Percentiles rank a stretch among this genome's conserved stretches.
These are phyloP conservation scores for Lomographa bimaculata DNA, from an alignment of 2,888 invertebrate species.

Conservation along the genomic window DNA sequence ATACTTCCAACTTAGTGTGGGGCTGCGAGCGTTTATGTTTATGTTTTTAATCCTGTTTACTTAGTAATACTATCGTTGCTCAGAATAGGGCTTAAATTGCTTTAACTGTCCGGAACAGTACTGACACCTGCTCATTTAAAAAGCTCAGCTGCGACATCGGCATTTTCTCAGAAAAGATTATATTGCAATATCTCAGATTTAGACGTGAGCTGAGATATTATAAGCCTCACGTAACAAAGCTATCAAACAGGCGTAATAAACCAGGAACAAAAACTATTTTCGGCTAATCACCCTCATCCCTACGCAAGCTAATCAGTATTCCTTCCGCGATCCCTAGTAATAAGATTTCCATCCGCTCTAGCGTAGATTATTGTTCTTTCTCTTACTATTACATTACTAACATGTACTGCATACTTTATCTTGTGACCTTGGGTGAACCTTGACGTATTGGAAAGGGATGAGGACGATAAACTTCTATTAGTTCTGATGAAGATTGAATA, in stretches of 20 bases:
- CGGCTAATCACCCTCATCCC: slow-evolving; percentile 12
- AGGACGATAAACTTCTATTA: slow-evolving; percentile 6
- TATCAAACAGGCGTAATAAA: slow-evolving; percentile 2
- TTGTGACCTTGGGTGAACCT: slow-evolving; percentile 9
- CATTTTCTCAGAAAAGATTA: too few relatives aligned
- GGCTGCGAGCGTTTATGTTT: too few relatives aligned
- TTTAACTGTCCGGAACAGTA: too few relatives aligned
- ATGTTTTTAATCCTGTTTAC: too few relatives aligned
- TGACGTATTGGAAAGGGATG: slow-evolving; percentile 10
- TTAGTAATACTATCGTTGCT: too few relatives aligned
- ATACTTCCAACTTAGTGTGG: too few relatives aligned
- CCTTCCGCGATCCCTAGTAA: slow-evolving; percentile 15
- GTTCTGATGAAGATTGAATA: slow-evolving; percentile 15
- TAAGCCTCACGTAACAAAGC: too few relatives aligned
- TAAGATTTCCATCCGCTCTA: slow-evolving; percentile 24
- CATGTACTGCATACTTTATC: slow-evolving; percentile 22
- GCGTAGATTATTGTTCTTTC: slow-evolving; percentile 23
- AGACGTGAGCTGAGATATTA: too few relatives aligned
- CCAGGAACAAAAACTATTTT: slow-evolving; percentile 9
- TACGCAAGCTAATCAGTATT: slow-evolving; percentile 22
- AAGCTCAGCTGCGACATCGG: too few relatives aligned
- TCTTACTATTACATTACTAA: slow-evolving; percentile 18
- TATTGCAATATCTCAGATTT: too few relatives aligned
- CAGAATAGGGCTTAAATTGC: too few relatives aligned
- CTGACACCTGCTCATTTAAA: too few relatives aligned